Evolutionary conservation across 2,113 vertebrate genomes (phyloP).

Genomic region (Pogona vitticeps): DNA sequence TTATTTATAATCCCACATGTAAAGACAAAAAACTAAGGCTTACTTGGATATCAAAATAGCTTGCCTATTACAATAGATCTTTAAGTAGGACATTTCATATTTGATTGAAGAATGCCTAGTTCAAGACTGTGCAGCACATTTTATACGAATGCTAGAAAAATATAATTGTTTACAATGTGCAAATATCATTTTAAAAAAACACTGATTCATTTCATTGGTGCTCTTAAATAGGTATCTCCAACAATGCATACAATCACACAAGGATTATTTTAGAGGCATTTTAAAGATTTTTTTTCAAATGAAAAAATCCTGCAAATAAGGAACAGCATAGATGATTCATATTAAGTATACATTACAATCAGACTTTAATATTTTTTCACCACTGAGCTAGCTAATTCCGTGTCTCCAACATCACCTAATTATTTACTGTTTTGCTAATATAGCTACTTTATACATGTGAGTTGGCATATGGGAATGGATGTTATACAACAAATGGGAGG

Average conservation of each 20-base stretch:
- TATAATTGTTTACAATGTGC: neutral
- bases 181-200: neutral
- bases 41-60: slow-evolving; percentile 8
- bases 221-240: slow-evolving; percentile 6
- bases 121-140: slow-evolving; percentile 12
- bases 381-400: neutral
- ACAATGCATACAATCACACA: neutral
- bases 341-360: slow-evolving; percentile 13
- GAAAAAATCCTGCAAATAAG: neutral
- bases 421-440: slow-evolving; percentile 22
- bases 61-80: slow-evolving; percentile 23
- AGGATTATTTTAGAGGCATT: slow-evolving; percentile 6
- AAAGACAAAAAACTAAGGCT: neutral
- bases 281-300: neutral
- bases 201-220: neutral
- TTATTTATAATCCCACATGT: neutral
- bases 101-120: slow-evolving; percentile 7
- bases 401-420: neutral
- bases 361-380: neutral
- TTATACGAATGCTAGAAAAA: slow-evolving; percentile 13
- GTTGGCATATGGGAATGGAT: neutral
- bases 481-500: neutral
- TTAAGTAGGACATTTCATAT: neutral
- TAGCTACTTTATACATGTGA: neutral
- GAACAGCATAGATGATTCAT: slow-evolving; percentile 6